phyloP scores from a whole-genome alignment of 2,797 vertebrate species.

The Austrolebias charrua region DNA sequence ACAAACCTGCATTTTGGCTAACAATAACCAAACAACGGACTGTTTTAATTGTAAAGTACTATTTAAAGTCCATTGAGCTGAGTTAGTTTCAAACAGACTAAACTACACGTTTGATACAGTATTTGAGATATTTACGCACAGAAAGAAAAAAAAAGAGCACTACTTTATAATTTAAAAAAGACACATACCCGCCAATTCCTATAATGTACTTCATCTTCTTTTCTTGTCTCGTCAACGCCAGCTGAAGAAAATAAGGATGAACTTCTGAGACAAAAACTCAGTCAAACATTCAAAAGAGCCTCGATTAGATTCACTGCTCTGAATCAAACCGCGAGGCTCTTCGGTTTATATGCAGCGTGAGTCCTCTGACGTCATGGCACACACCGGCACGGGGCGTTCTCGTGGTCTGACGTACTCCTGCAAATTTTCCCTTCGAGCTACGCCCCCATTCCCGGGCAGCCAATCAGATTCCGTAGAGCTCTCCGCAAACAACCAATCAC shows the following conservation, averaged over 20 bases:
- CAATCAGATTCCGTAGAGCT: slow-evolving; percentile 14
- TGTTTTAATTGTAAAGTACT: too few species aligned
- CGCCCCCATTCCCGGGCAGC: slow-evolving; percentile 16
- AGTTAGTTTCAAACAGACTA: too few species aligned
- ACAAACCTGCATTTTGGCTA: too few species aligned
- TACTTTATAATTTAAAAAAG: neutral
- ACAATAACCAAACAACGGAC: too few species aligned
- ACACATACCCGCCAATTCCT: slow-evolving; percentile 93
- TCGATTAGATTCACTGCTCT: neutral
- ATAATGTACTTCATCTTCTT: slow-evolving; percentile 86
- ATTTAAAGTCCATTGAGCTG: too few species aligned
- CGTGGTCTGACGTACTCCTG: slow-evolving; percentile 20
- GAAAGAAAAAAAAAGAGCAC: too few species aligned
- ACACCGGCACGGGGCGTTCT: slow-evolving; percentile 11
- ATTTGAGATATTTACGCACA: too few species aligned
- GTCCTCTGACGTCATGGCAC: fast-evolving
- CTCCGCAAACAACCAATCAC: slow-evolving; percentile 31
- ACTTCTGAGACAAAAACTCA: neutral
- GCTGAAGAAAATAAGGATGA: slow-evolving; percentile 11
- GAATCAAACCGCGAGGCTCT: neutral
- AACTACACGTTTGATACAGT: too few species aligned
- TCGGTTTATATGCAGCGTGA: too few species aligned
- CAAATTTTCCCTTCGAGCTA: neutral
- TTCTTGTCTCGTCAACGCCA: slow-evolving; percentile 14
- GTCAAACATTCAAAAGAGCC: neutral